phyloP scores from a whole-genome alignment of 2,888 invertebrate species.

The Graphium colonna region DNA sequence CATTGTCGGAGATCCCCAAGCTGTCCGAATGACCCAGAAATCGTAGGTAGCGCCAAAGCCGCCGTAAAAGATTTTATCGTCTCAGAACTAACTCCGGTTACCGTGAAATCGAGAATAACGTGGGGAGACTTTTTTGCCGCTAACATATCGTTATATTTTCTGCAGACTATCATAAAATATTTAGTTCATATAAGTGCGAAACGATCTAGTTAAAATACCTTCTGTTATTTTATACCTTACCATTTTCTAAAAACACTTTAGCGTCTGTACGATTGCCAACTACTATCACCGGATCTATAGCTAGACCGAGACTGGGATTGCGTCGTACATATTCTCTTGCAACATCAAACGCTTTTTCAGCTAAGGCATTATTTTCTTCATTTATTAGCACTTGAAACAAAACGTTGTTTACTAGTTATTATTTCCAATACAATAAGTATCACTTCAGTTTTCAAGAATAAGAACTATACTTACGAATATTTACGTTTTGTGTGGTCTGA shows the following conservation, averaged over 20 bases:
- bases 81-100: constrained; percentile 89
- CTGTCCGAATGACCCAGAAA: constrained; percentile 92
- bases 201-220: not conserved
- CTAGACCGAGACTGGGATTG: constrained; percentile 83
- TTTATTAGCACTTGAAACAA: constrained; percentile 83
- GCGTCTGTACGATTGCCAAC: constrained; percentile 87
- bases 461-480: constrained; percentile 82
- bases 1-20: constrained; percentile 91
- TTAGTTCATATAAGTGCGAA: not conserved
- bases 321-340: constrained; percentile 85
- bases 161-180: constrained; percentile 80
- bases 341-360: constrained; percentile 85
- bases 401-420: constrained; percentile 5
- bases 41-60: constrained; percentile 89
- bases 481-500: constrained; percentile 86
- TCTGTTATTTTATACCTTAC: constrained; percentile 68
- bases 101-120: constrained; percentile 90
- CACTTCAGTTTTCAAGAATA: no score
- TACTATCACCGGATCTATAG: constrained; percentile 81
- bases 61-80: constrained; percentile 91
- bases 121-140: constrained; percentile 85
- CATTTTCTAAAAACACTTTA: constrained; percentile 83
- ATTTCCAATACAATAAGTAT: no score
- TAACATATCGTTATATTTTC: constrained; percentile 83
- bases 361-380: constrained; percentile 86